Base-by-base conservation (phyloP, 2,888 invertebrate species). In the Drosophila hamatofila region DNA sequence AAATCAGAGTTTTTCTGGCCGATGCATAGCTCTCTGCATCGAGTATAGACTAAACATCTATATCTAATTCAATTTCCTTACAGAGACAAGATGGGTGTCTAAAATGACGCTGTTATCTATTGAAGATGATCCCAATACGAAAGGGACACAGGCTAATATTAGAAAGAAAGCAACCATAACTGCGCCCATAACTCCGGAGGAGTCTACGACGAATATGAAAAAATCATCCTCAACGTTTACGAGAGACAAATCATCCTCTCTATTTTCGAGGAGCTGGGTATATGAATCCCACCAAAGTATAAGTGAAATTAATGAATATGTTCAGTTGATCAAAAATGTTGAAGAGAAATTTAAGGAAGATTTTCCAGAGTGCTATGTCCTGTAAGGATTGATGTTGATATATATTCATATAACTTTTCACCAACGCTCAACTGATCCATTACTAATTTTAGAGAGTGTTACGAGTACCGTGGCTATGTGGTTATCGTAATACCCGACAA, bases 401-500 rank as follows among this genome's bases (percentile, higher is more conserved):
- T 30, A n/a, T 25, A 25, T 6, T 25, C 1, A 27, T 16, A n/a
- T 7, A 16, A 16, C 7, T 37, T 37, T 3, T 37, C n/a, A 7
- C 0, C 41, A 11, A 11, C 2, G 11, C 4, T 14, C 4, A 9
- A 18, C n/a, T 14, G 23, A 57, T 35, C 1, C 3, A 14, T 41
- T 14, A 4, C 2, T 18, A 14, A 18, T 16, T 39, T 25, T 78
- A 95, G 95, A 91, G 96, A 96, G 88, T 94, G 95, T 83, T 51
- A 37, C 25, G 5, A 9, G 0, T 95, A 96, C 89, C 95, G 95
- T 91, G 95, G 95, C 12, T 90, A 95, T 44, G 83, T 96, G 21
- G 95, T 96, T 42, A 96, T 95, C 83, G 95, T 95, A 88, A 93
- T 96, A 70, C 93, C 94, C 2, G 59, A 81, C 85, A 91, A 61